Evolutionary conservation across 2,113 vertebrate species (phyloP).

Genomic region (Choloepus hoffmanni): DNA sequence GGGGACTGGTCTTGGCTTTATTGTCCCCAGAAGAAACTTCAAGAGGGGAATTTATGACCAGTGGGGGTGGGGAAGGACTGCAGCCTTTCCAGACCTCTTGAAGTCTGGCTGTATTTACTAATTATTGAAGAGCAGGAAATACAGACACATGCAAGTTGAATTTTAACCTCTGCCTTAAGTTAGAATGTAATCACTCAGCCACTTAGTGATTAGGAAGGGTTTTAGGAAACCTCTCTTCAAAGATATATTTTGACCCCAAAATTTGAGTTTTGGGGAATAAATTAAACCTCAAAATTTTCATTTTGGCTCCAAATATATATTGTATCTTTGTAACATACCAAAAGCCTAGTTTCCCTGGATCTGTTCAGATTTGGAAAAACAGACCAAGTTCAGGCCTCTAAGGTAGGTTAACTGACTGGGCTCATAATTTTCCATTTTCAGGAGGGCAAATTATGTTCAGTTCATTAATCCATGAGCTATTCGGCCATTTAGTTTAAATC

Average conservation of each 20-base stretch:
- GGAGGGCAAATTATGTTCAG: background rate
- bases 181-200: slow-evolving; percentile 49
- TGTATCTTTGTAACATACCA: slow-evolving; percentile 41
- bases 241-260: slow-evolving; percentile 26
- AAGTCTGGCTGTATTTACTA: slow-evolving; percentile 72
- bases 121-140: slow-evolving; percentile 60
- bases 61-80: slow-evolving; percentile 70
- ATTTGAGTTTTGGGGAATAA: slow-evolving; percentile 48
- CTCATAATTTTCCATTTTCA: slow-evolving; percentile 38
- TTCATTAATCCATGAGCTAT: slow-evolving; percentile 32
- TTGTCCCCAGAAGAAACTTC: slow-evolving; percentile 87
- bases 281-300: slow-evolving; percentile 4
- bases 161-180: slow-evolving; percentile 64
- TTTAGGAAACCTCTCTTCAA: slow-evolving; percentile 24
- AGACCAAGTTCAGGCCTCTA: background rate
- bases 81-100: slow-evolving; percentile 65
- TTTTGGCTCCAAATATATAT: slow-evolving; percentile 44
- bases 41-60: slow-evolving; percentile 84
- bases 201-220: slow-evolving; percentile 24
- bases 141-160: slow-evolving; percentile 52
- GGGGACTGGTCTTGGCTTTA: slow-evolving; percentile 86
- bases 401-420: background rate
- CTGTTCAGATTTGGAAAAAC: slow-evolving; percentile 35
- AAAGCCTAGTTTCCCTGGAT: slow-evolving; percentile 30
- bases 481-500: slow-evolving; percentile 46